phyloP scores from a whole-genome alignment of 2,797 vertebrate species.

The Necrosyrtes monachus region DNA sequence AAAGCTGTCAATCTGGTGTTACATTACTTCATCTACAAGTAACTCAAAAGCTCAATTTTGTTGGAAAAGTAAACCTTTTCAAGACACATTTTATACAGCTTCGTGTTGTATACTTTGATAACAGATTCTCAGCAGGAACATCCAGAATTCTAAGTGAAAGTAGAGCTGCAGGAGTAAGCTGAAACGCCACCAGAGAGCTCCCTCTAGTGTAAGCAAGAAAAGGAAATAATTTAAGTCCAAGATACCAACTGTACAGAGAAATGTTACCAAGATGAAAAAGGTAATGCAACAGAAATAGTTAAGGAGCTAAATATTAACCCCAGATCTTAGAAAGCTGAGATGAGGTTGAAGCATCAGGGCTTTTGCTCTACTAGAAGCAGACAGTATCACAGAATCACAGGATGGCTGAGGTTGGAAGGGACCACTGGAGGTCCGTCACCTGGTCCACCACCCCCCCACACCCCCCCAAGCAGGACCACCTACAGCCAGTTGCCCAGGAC shows the following conservation, averaged over 20 bases:
- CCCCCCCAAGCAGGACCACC: too few relatives aligned
- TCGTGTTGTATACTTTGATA: not conserved
- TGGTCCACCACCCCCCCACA: not conserved
- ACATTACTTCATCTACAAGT: not conserved
- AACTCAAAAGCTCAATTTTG: not conserved
- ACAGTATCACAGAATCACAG: not conserved
- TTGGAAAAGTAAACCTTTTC: not conserved
- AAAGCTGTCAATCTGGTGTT: not conserved
- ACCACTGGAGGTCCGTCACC: not conserved
- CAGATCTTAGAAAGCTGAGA: not conserved
- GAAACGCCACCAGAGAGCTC: not conserved
- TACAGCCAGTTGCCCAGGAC: not conserved
- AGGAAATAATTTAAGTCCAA: not conserved
- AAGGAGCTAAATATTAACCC: not conserved
- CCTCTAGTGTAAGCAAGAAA: not conserved
- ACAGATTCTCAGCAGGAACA: not conserved
- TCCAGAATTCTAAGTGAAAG: not conserved
- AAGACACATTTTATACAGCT: not conserved
- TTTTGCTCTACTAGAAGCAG: not conserved
- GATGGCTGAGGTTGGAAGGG: not conserved
- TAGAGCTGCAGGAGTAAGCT: not conserved
- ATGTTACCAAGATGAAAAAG: not conserved
- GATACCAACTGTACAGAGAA: not conserved
- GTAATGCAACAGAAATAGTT: not conserved
- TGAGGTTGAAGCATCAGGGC: not conserved